Evolutionary conservation across 2,113 vertebrate species (phyloP).

Genomic region (Siniperca chuatsi): DNA sequence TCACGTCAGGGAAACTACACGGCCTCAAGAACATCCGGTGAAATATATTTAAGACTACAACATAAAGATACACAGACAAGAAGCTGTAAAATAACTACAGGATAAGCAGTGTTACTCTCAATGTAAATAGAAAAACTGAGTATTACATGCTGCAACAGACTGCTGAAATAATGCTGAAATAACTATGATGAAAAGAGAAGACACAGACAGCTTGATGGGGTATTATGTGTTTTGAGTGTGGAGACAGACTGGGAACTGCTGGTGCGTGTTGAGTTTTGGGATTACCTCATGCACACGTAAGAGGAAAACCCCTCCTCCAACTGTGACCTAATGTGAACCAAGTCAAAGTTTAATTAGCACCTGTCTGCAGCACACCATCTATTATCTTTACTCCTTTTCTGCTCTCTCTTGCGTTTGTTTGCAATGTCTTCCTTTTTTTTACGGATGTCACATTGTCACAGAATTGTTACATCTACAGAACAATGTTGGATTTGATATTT

Average conservation of each 20-base stretch:
- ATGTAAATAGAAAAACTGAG: background rate
- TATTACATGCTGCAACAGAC: background rate
- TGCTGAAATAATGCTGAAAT: constrained; percentile 12
- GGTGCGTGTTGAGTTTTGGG: constrained; percentile 57
- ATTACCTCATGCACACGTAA: constrained; percentile 76
- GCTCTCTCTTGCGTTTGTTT: constrained; percentile 40
- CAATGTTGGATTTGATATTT: background rate
- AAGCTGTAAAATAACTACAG: background rate
- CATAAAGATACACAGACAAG: constrained; percentile 6
- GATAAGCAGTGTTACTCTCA: background rate
- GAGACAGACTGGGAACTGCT: constrained; percentile 61
- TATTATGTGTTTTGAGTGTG: constrained; percentile 46
- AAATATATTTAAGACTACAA: background rate
- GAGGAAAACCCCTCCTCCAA: constrained; percentile 54
- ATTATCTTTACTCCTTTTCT: constrained; percentile 53
- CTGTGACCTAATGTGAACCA: constrained; percentile 59
- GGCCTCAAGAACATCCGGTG: background rate
- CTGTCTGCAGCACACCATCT: constrained; percentile 62
- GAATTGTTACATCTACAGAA: constrained; percentile 21
- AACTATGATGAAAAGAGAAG: constrained; percentile 22
- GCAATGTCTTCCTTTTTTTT: constrained; percentile 51
- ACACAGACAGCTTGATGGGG: constrained; percentile 25
- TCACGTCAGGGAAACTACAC: constrained; percentile 30
- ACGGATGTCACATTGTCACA: constrained; percentile 36
- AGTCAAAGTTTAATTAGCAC: constrained; percentile 76